These are phyloP conservation scores for Poecilobothrus nobilitatus DNA, from an alignment of 2,888 invertebrate genomes.

Conservation along the genomic window DNA sequence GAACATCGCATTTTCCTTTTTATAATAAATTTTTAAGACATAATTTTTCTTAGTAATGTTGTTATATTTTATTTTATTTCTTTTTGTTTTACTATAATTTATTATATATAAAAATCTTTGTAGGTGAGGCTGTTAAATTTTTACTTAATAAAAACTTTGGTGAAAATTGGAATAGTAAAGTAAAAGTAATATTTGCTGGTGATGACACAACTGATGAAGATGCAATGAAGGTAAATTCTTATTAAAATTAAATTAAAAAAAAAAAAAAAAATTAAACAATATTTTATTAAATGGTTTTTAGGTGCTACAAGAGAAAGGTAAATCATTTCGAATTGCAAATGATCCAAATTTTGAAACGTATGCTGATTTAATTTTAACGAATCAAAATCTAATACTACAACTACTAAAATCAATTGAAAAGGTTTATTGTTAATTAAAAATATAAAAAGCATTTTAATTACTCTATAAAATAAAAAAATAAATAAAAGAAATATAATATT, in stretches of 20 bases:
- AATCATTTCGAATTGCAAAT: conserved; percentile 64
- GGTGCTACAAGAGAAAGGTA: conserved; percentile 64
- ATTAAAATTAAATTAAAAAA: background rate
- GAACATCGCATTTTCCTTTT: no score
- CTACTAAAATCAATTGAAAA: conserved; percentile 58
- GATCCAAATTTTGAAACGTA: conserved; percentile 60
- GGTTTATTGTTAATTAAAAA: conserved; percentile 25
- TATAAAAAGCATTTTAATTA: no score
- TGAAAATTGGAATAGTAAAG: conserved; percentile 59
- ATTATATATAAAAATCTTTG: no score
- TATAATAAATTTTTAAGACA: no score
- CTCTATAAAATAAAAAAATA: no score
- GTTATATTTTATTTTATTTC: no score
- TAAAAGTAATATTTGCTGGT: conserved; percentile 73
- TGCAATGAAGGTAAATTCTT: conserved; percentile 67
- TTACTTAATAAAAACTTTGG: conserved; percentile 65
- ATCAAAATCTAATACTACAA: conserved; percentile 60
- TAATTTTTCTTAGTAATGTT: no score
- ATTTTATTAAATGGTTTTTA: conserved; percentile 30
- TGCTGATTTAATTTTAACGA: conserved; percentile 61
- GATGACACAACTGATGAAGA: conserved; percentile 86
- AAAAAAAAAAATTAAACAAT: conserved; percentile 10
- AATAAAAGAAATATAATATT: no score
- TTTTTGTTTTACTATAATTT: no score
- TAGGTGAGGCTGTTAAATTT: conserved; percentile 59